Base-by-base conservation (phyloP, 2,113 vertebrate species). In the Pteruthius melanotis region DNA sequence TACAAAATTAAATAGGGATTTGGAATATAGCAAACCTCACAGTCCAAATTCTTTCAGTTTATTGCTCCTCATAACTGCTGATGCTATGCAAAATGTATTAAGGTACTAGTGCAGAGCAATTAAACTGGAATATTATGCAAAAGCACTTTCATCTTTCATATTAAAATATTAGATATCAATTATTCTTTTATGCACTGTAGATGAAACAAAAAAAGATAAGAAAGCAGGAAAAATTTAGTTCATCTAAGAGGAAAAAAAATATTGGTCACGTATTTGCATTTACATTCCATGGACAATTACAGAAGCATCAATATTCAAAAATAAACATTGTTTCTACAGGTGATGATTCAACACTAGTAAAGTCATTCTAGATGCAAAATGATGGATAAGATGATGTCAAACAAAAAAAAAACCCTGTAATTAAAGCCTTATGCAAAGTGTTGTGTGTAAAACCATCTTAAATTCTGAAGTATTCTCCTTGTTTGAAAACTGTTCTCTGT, bases 141-240 rank as follows among this genome's bases (percentile, higher is more conserved):
- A 44, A 44, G 42, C 42, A 6, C 42, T 44, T 44, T 44, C 42
- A 44, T 17, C 60, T 97, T 97, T 96, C 69, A 31, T 81, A 59
- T 85, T 91, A 92, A 93, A 92, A 93, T 90, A 97, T 61, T 27
- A 61, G 54, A 33, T 76, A 96, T 94, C 87, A 91, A 92, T 94
- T 96, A 78, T 92, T 95, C 54, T 91, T 82, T 91, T 83, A 87
- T 52, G 83, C 52, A 45, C 4, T 74, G n/a, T 27, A 91, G 61
- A 72, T 35, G 18, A 42, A 87, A 83, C 17, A 84, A 80, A 94
- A 94, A 70, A 76, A 15, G 13, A 15, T 19, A 39, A 47, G 26
- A 82, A 77, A 89, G 44, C 11, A 84, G 18, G 22, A 78, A 92
- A 94, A 93, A 80, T 13, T 6, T 74, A 93, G 52, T 49, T 84